phyloP scores from a whole-genome alignment of 2,113 vertebrate species.

The Cyanistes caeruleus region DNA sequence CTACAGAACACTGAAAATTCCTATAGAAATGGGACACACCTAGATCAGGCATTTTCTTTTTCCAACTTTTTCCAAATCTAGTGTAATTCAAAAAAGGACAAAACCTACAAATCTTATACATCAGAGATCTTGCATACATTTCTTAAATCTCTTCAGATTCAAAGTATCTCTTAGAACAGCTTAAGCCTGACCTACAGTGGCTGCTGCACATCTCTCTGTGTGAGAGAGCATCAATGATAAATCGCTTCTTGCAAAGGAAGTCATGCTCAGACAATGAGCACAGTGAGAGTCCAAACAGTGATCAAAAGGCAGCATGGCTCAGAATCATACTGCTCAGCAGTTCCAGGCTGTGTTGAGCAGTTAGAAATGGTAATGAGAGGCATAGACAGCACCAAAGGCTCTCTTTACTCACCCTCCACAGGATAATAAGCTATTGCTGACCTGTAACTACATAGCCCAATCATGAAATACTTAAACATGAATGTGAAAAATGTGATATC shows the following conservation, averaged over 20 bases:
- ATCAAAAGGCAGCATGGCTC: background rate
- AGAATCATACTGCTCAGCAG: background rate
- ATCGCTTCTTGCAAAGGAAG: background rate
- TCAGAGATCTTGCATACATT: background rate
- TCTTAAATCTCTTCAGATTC: background rate
- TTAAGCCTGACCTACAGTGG: background rate
- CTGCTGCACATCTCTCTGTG: background rate
- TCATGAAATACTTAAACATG: background rate
- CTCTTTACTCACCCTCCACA: background rate
- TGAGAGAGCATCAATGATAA: background rate
- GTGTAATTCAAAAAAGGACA: background rate
- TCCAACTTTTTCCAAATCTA: background rate
- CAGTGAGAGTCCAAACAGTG: background rate
- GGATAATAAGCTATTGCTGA: background rate
- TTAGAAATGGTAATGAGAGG: background rate
- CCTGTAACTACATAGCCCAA: background rate
- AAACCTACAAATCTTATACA: background rate
- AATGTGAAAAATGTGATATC: background rate
- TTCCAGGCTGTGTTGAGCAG: background rate
- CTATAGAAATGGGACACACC: background rate
- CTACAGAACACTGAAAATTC: background rate
- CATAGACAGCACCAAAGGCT: background rate
- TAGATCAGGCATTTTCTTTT: background rate
- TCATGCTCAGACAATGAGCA: background rate
- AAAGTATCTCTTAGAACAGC: background rate